Evolutionary conservation across 2,113 vertebrate genomes (phyloP), one percentile per base, ranked within the genome.

Genomic region (Channa maculata): DNA sequence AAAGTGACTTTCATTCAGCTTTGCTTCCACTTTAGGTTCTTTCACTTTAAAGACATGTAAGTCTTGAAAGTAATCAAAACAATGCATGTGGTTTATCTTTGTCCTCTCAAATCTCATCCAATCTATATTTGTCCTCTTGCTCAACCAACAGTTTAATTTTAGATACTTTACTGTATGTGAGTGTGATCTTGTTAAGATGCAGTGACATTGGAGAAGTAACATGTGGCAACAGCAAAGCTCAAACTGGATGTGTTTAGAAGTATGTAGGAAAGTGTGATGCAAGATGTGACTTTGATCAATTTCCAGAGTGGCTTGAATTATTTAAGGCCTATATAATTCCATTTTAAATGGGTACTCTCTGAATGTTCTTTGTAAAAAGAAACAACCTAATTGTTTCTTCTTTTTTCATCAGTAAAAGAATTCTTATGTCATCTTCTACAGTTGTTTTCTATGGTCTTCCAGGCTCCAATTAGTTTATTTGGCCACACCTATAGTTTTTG

Each of bases 211-310:
- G 59, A 41, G 61, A 24, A 41, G 14, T 24, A 24, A 24, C 24
- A 24, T 24, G 24, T 24, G 24, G 62, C 48, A 34, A 14, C 50
- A n/a, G 51, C 11, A 5, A 2, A 48, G 34, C 71, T 82, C 65
- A 69, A 71, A 69, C 13, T 48, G 52, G 55, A 75, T 55, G 24
- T 66, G 45, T 71, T 50, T 62, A 1, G 33, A 62, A 62, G 43
- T 41, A 43, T 62, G 55, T n/a, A 49, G n/a, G 61, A 65, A 62
- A 52, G 38, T 36, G 24, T 61, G 34, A 60, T 5, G 24, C 80
- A 50, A 77, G n/a, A 54, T 37, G 11, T 5, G 45, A 50, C 72
- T 87, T 82, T 78, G 73, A 84, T 84, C 51, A 46, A 54, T 82
- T 65, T 77, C 79, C 11, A 13, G 60, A 54, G 58, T 59, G 11